phyloP scores from a whole-genome alignment of 2,797 vertebrate genomes.

The Gymnodraco acuticeps region DNA sequence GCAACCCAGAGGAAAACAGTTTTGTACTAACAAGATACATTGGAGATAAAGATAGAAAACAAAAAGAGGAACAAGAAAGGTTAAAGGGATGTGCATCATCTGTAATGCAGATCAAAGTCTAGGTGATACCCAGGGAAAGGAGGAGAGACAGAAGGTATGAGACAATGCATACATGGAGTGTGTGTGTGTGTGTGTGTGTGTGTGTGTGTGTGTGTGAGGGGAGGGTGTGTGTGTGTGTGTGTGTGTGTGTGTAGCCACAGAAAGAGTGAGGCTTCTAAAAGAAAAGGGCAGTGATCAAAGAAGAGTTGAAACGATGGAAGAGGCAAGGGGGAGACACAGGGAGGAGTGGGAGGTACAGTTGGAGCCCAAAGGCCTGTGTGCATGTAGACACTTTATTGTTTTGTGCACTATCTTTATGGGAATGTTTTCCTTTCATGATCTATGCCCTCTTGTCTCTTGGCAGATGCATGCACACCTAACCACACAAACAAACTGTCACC shows the following conservation, averaged over 20 bases:
- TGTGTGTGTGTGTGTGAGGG: no score
- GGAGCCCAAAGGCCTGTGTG: constrained; percentile 52
- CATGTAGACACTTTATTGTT: constrained; percentile 59
- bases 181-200: no score
- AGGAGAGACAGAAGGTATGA: constrained; percentile 55
- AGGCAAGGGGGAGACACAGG: constrained; percentile 44
- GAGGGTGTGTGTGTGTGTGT: no score
- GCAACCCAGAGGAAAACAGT: constrained; percentile 46
- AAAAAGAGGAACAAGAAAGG: constrained; percentile 58
- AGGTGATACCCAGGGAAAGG: constrained; percentile 66
- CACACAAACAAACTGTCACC: constrained; percentile 56
- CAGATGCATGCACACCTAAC: constrained; percentile 32
- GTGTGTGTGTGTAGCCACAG: constrained; percentile 2
- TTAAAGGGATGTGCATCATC: constrained; percentile 49
- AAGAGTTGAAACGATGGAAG: constrained; percentile 64
- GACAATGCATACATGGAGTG: constrained; percentile 32
- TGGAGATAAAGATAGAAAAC: constrained; percentile 38
- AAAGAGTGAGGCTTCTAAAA: constrained; percentile 63
- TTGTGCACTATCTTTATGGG: constrained; percentile 50
- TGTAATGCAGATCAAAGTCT: constrained; percentile 79
- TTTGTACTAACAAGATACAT: constrained; percentile 31
- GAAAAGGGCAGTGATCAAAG: constrained; percentile 82
- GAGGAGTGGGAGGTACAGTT: constrained; percentile 57
- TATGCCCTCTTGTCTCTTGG: constrained; percentile 35
- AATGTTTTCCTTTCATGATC: constrained; percentile 64